Percentiles rank a stretch among this genome's conserved stretches.
Evolutionary conservation across 2,888 invertebrate genomes (phyloP).

Genomic region (Unio pictorum): DNA sequence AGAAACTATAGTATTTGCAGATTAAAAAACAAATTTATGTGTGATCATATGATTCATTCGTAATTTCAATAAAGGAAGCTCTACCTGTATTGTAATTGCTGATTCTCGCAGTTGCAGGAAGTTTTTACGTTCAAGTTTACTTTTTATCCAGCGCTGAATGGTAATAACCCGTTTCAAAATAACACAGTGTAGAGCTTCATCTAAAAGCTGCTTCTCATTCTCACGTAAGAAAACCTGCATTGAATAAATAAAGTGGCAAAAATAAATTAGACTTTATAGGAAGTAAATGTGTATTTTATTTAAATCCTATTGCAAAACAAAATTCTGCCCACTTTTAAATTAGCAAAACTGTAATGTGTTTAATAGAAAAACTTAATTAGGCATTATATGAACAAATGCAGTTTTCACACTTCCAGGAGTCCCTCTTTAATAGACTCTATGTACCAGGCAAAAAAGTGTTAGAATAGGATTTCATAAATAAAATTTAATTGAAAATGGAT

Average conservation of each 20-base stretch:
- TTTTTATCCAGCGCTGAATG: conserved; percentile 92
- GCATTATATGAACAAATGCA: too few relatives aligned
- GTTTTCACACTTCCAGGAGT: not conserved
- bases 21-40: not conserved
- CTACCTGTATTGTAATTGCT: conserved; percentile 81
- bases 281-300: not conserved
- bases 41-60: not conserved
- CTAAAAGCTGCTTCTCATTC: conserved; percentile 92
- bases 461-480: too few relatives aligned
- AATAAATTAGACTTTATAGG: not conserved
- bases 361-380: not conserved
- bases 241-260: not conserved
- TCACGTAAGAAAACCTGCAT: conserved; percentile 87
- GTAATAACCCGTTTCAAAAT: conserved; percentile 93
- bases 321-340: not conserved
- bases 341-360: not conserved
- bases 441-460: not conserved
- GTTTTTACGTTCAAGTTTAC: conserved; percentile 83
- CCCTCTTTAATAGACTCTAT: not conserved
- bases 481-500: too few relatives aligned
- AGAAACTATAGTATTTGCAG: too few relatives aligned
- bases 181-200: conserved; percentile 92
- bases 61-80: not conserved
- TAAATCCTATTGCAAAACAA: not conserved
- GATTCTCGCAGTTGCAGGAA: conserved; percentile 84